Evolutionary conservation across 2,113 vertebrate genomes (phyloP).

Genomic region (Cyanoramphus novaezelandiae): DNA sequence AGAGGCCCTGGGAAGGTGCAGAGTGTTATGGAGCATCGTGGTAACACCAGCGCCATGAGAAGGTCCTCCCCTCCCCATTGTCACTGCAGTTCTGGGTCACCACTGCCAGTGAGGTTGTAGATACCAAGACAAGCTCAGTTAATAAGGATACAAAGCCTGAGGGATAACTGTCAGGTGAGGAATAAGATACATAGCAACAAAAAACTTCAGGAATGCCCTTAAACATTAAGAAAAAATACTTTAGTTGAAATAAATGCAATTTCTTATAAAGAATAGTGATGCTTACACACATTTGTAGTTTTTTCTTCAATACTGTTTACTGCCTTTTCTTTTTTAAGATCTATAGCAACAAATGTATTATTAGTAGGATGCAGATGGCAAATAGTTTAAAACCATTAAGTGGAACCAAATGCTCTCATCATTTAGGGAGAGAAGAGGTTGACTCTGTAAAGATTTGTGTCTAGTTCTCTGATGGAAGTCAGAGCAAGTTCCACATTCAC

Average conservation of each 20-base stretch:
- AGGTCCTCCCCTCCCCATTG: no score
- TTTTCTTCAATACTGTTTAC: not conserved
- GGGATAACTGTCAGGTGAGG: not conserved
- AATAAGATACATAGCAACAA: not conserved
- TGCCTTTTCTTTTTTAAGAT: not conserved
- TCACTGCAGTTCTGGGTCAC: not conserved
- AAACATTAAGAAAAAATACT: not conserved
- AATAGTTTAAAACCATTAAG: not conserved
- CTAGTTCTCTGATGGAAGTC: not conserved
- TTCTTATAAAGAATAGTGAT: not conserved
- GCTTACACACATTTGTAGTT: not conserved
- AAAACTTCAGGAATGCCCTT: not conserved
- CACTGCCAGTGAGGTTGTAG: accelerated
- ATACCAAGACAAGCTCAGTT: not conserved
- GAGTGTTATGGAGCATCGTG: accelerated
- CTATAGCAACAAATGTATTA: not conserved
- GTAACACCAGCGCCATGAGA: not conserved
- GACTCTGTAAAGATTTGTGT: not conserved
- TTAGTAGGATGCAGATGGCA: not conserved
- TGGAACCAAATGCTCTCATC: not conserved
- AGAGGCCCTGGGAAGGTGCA: not conserved
- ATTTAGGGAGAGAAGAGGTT: not conserved
- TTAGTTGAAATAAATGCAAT: accelerated
- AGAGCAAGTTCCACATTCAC: not conserved
- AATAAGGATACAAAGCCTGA: not conserved